Evolutionary conservation across 2,888 invertebrate species (phyloP), one percentile per base, ranked within the genome.

Genomic region (Lasioglossum figueresi): DNA sequence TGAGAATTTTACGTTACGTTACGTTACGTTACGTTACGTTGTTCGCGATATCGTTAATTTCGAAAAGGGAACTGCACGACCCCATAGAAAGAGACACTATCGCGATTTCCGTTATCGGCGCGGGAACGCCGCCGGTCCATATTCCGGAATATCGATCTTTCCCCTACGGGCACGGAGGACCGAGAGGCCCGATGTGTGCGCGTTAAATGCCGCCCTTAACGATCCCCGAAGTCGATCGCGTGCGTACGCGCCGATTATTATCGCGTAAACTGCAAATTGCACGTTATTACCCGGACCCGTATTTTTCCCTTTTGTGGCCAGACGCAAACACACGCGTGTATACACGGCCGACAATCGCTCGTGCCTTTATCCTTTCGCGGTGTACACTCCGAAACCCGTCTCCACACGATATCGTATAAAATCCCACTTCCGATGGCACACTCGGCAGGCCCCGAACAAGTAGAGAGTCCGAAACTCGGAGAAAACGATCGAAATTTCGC

Each of bases 231-330:
- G 76, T 74, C 63, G 86, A 82, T 85, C 80, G 83, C 85, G 76
- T 75, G 86, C 77, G 52, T 73, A 76, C 85, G 79, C 52, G 75
- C 40, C 74, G 82, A 85, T 86, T 77, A 82, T 85, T 86, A 85
- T 79, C 82, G 82, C 56, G 76, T 85, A 82, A 82, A 85, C 71
- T 86, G 66, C 77, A 83, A 83, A 85, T 87, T 85, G 79, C 75
- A 74, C 82, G 82, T 80, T 76, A 82, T 80, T 87, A 83, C 76
- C 77, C 80, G 76, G 43, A 37, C 34, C 78, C 80, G 63, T 76
- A 72, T 85, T 85, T 85, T 71, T 79, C 82, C 83, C 79, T 70
- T 80, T 71, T 75, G 78, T 66, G 34, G 78, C 68, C 43, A 2
- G 31, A 14, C 59, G 31, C 63, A 1, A 27, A 31, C 31, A 31